Evolutionary conservation across 2,888 invertebrate species (phyloP), one percentile per base, ranked within the genome.

Genomic region (Rhamnusium bicolor): DNA sequence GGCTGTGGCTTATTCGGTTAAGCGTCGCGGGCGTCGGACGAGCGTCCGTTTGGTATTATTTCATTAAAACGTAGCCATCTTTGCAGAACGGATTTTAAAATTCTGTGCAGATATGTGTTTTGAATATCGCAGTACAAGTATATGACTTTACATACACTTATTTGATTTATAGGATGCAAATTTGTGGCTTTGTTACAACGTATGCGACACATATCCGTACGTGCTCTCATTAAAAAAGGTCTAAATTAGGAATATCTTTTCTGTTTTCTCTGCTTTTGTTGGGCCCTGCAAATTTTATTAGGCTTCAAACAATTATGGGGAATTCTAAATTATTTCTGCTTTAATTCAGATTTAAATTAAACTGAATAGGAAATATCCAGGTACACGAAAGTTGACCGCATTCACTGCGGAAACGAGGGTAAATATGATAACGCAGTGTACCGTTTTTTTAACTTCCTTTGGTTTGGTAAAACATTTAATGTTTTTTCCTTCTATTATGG

Each of bases 31-130:
- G 72, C 82, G 80, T 78, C 81, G 82, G 74, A 71, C 67, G 27
- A 71, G 74, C 71, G 70, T 75, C 75, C 80, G 75, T 78, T 81
- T 84, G 81, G 80, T 79, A 83, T 85, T 85, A 86, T 86, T 86
- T 85, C 86, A 85, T 85, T 86, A 86, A 85, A 85, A 84, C 84
- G 84, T 85, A 84, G 84, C 86, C 86, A 86, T 86, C 86, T 86
- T 86, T 86, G 85, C 85, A 84, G 85, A 85, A 85, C 85, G 85
- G 85, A 86, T 85, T 86, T 87, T 86, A 87, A 87, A 86, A 86
- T 87, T 86, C 85, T 82, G 83, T 83, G 84, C 85, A 84, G 85
- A 81, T 84, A 84, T 84, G 86, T 84, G 84, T 85, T 86, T 84
- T 85, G 86, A 86, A 86, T 86, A 87, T 86, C 84, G 84, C 84